Percentiles rank a stretch among this genome's conserved stretches.
Evolutionary conservation across 1,140 invertebrate genomes (phyloP).

Genomic region (Dreissena polymorpha): DNA sequence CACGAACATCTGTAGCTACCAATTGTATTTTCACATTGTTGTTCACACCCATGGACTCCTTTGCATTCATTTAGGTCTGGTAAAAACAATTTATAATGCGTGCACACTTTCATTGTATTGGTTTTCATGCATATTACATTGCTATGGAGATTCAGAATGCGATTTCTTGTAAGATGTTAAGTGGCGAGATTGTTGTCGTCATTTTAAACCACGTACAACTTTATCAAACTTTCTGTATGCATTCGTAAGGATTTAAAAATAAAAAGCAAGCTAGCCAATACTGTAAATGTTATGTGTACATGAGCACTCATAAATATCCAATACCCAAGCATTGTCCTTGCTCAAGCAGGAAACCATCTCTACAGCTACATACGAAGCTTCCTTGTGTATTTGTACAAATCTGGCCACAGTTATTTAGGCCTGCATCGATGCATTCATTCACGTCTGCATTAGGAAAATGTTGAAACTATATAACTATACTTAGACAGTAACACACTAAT

Average conservation of each 20-base stretch:
- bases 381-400: conserved; percentile 22
- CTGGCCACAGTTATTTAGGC: conserved; percentile 10
- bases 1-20: conserved; percentile 63
- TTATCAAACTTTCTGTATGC: too few relatives aligned
- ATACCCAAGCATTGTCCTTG: not conserved
- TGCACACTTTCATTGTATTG: too few relatives aligned
- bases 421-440: conserved; percentile 10
- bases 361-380: conserved; percentile 25
- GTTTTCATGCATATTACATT: too few relatives aligned
- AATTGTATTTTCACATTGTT: conserved; percentile 62
- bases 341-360: not conserved
- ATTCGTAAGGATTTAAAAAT: too few relatives aligned
- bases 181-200: too few relatives aligned
- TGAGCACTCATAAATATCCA: too few relatives aligned
- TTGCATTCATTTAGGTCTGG: conserved; percentile 78
- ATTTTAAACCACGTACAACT: too few relatives aligned
- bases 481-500: not conserved
- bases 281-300: too few relatives aligned
- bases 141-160: too few relatives aligned
- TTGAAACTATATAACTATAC: not conserved
- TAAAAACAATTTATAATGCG: too few relatives aligned
- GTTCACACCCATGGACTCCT: conserved; percentile 79
- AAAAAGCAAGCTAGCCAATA: too few relatives aligned
- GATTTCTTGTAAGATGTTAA: too few relatives aligned
- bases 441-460: conserved; percentile 17